These are phyloP conservation scores for Rhagophthalmus giganteus DNA, from an alignment of 2,888 invertebrate species.

Conservation along the genomic window DNA sequence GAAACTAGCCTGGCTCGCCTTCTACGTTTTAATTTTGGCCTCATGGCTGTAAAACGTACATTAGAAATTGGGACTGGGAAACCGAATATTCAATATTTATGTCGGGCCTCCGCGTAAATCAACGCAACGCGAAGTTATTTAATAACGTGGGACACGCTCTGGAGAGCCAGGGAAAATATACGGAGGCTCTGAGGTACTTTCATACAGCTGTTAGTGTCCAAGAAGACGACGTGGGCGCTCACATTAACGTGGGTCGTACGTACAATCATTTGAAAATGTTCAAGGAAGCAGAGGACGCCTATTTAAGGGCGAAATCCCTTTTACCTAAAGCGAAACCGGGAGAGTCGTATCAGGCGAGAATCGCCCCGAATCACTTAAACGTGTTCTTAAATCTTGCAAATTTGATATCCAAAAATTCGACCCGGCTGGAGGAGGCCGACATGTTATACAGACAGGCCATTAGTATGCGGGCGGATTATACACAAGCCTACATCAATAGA, in stretches of 20 bases:
- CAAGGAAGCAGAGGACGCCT: conserved; percentile 90
- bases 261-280: conserved; percentile 88
- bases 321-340: conserved; percentile 91
- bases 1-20: conserved; percentile 66
- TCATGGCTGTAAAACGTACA: conserved; percentile 83
- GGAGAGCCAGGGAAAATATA: conserved; percentile 71
- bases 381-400: conserved; percentile 95
- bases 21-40: conserved; percentile 69
- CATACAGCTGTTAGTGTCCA: conserved; percentile 91
- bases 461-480: conserved; percentile 95
- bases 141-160: conserved; percentile 97
- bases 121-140: conserved; percentile 91
- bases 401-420: conserved; percentile 89
- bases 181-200: conserved; percentile 87
- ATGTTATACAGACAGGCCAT: conserved; percentile 92
- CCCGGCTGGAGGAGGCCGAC: conserved; percentile 91
- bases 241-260: conserved; percentile 95
- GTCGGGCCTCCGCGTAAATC: conserved; percentile 85
- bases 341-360: conserved; percentile 91
- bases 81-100: conserved; percentile 93
- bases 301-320: conserved; percentile 84
- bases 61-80: conserved; percentile 91
- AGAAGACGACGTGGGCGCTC: conserved; percentile 94
- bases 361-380: conserved; percentile 94
- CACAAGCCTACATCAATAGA: conserved; percentile 95